These are phyloP conservation scores for Psilopsiagon aymara DNA, from an alignment of 2,113 vertebrate genomes.

Conservation along the genomic window DNA sequence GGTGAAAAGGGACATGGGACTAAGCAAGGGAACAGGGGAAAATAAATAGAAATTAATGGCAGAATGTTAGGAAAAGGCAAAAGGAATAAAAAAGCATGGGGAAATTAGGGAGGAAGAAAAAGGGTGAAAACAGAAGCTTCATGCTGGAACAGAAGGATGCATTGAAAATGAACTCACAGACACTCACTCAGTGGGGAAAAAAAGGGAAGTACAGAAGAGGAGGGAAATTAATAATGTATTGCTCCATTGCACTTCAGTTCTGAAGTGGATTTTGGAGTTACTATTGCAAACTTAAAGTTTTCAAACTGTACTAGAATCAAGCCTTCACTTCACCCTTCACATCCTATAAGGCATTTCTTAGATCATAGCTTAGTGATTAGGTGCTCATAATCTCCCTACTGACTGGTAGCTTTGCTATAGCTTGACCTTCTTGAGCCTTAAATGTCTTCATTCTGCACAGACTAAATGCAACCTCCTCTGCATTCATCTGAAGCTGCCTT, in stretches of 20 bases:
- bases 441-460: not conserved
- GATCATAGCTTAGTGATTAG: not conserved
- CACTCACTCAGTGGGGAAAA: not conserved
- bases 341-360: slow-evolving; percentile 26
- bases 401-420: not conserved
- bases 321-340: slow-evolving; percentile 33
- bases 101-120: not conserved
- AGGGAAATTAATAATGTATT: slow-evolving; percentile 29
- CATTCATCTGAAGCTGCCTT: not conserved
- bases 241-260: slow-evolving; percentile 14
- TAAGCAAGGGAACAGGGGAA: not conserved
- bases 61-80: not conserved
- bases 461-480: not conserved
- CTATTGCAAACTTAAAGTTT: slow-evolving; percentile 22
- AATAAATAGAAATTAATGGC: not conserved
- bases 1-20: not conserved
- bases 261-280: slow-evolving; percentile 26
- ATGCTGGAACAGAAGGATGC: not conserved
- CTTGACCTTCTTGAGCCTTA: not conserved
- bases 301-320: slow-evolving; percentile 36
- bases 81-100: not conserved
- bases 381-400: not conserved
- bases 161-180: not conserved
- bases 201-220: not conserved
- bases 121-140: not conserved